Evolutionary conservation across 2,113 vertebrate species (phyloP), one percentile per base, ranked within the genome.

Genomic region (Athene noctua): DNA sequence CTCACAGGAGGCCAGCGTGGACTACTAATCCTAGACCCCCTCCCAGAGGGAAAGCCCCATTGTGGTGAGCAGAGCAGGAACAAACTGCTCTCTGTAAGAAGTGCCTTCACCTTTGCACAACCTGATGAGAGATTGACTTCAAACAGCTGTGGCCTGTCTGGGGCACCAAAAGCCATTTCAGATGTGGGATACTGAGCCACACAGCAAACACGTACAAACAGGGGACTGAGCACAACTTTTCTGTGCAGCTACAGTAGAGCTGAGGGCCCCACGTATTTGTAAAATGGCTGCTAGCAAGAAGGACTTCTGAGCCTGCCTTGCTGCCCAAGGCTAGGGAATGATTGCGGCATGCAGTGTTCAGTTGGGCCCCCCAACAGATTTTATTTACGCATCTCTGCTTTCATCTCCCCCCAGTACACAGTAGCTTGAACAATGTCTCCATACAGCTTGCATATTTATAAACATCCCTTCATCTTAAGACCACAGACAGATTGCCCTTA

Each of bases 391-490:
- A 63, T 42, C 36, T 93, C 87, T 84, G 55, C 78, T 93, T 92
- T 93, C 52, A 79, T 58, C 78, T 86, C 47, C 32, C 32, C n/a
- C 0, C 32, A 26, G 0, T 51, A 74, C 73, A 74, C 42, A 62
- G 86, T 40, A 95, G 90, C 57, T 79, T 84, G 84, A 95, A 74
- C 38, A 51, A 47, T 78, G 58, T 62, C 90, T 89, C 77, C 73
- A 70, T 71, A 58, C 51, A 58, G 49, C 51, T 87, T 51, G 46
- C 34, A 8, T 73, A 82, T 90, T 62, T 93, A 52, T 70, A 85
- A 95, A 71, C 61, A 65, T 26, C 66, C 80, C 77, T 73, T 87
- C 57, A 92, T 71, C 20, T 67, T 59, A 74, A 78, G n/a, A 71
- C 84, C 57, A 79, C 38, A 74, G 52, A 88, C 46, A 93, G 51